These are phyloP conservation scores for Oligia fasciuncula DNA, from an alignment of 2,888 invertebrate species.

Conservation along the genomic window DNA sequence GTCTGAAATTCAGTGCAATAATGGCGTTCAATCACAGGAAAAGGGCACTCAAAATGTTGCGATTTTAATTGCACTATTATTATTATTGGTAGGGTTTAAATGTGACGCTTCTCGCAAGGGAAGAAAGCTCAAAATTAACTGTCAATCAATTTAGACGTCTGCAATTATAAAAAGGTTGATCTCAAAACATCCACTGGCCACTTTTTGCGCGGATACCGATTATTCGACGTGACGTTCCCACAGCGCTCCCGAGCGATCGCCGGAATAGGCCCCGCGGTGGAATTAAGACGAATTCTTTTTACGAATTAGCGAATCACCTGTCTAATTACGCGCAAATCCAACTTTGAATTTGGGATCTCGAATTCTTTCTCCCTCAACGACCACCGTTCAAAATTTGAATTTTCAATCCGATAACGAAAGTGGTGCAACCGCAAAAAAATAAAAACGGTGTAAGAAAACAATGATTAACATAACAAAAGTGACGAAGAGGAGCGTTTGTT, in stretches of 20 bases:
- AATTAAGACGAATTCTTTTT: conserved; percentile 86
- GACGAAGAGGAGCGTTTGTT: conserved; percentile 81
- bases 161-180: conserved; percentile 76
- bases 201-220: conserved; percentile 87
- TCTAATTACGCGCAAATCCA: conserved; percentile 84
- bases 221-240: conserved; percentile 89
- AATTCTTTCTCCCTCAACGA: conserved; percentile 53
- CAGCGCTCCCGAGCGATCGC: conserved; percentile 76
- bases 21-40: conserved; percentile 21
- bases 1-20: conserved; percentile 23
- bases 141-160: conserved; percentile 68
- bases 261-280: conserved; percentile 76
- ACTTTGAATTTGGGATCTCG: conserved; percentile 78
- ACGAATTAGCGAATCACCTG: conserved; percentile 89
- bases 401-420: conserved; percentile 58
- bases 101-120: conserved; percentile 54
- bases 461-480: conserved; percentile 88
- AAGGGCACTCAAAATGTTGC: conserved; percentile 32
- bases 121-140: conserved; percentile 68
- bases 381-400: conserved; percentile 62
- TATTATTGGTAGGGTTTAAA: conserved; percentile 41
- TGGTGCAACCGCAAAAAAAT: conserved; percentile 66
- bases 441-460: conserved; percentile 72
- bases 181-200: conserved; percentile 73
- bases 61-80: conserved; percentile 34